Evolutionary conservation across 1,140 invertebrate species (phyloP).

Genomic region (Penaeus indicus): DNA sequence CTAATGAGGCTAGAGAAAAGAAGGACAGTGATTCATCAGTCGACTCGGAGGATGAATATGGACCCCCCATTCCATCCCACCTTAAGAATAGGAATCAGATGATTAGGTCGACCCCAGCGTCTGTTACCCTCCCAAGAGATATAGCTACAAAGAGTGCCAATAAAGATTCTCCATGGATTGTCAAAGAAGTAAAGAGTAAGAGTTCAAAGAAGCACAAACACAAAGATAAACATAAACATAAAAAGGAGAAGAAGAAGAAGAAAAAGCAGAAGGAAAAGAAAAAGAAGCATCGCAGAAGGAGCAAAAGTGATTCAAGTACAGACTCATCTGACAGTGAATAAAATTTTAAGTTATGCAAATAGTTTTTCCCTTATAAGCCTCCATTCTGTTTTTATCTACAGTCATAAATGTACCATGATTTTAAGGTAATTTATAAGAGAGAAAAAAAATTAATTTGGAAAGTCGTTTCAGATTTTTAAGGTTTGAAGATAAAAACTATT

Average conservation of each 20-base stretch:
- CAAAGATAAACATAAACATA: conserved; percentile 45
- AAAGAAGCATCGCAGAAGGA: conserved; percentile 45
- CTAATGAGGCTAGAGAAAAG: neutral
- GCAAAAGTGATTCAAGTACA: conserved; percentile 1
- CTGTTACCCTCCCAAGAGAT: neutral
- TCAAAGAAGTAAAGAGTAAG: conserved; percentile 26
- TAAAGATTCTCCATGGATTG: conserved; percentile 24
- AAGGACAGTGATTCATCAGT: conserved; percentile 30
- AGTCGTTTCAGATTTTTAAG: too few relatives aligned
- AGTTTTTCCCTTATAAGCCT: neutral
- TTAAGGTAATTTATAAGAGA: too few relatives aligned
- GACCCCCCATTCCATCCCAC: conserved; percentile 43
- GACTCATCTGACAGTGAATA: neutral
- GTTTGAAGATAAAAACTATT: too few relatives aligned
- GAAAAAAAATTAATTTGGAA: too few relatives aligned
- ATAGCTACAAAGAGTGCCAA: neutral
- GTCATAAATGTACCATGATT: too few relatives aligned
- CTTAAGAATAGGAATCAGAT: conserved; percentile 49
- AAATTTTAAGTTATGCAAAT: conserved; percentile 7
- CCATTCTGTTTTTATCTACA: too few relatives aligned
- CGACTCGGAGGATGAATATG: conserved; percentile 54
- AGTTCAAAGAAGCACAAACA: conserved; percentile 51
- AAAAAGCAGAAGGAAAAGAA: conserved; percentile 48
- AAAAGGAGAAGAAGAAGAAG: conserved; percentile 52
- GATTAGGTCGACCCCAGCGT: conserved; percentile 24